A percentile compares a stretch with the other conserved stretches of the same genome.
These are phyloP conservation scores for Fringilla coelebs DNA, from an alignment of 2,797 vertebrate genomes.

Conservation along the genomic window DNA sequence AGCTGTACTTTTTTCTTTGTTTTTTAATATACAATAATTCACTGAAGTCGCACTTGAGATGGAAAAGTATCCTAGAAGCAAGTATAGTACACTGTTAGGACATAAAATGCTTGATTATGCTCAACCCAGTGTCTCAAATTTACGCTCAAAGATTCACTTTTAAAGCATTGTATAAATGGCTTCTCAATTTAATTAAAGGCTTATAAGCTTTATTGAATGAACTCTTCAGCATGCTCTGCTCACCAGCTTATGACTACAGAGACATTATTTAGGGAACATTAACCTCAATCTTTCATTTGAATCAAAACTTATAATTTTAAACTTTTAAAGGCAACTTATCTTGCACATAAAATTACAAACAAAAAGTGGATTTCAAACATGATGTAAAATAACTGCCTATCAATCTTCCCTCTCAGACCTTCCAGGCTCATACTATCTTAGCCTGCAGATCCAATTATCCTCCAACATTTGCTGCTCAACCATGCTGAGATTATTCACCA, in stretches of 20 bases:
- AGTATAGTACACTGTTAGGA: not conserved
- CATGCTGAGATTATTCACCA: conserved; percentile 70
- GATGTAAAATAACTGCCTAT: conserved; percentile 56
- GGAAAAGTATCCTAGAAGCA: not conserved
- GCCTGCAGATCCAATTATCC: conserved; percentile 75
- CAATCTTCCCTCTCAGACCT: conserved; percentile 55
- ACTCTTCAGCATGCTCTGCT: not conserved
- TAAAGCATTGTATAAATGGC: not conserved
- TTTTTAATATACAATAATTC: not conserved
- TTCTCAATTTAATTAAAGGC: conserved; percentile 23
- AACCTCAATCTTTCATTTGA: not conserved
- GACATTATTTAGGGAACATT: conserved; percentile 34
- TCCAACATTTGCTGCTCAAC: conserved; percentile 74
- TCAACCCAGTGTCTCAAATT: not conserved
- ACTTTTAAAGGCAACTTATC: conserved; percentile 25
- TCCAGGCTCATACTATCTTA: conserved; percentile 52
- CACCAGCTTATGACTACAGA: not conserved
- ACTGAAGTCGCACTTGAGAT: not conserved
- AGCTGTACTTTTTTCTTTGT: not conserved
- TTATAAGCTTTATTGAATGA: not conserved
- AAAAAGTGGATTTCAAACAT: conserved; percentile 49
- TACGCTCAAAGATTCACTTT: not conserved
- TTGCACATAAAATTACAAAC: conserved; percentile 19
- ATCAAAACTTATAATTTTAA: conserved; percentile 17
- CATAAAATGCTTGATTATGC: not conserved